Percentiles rank a stretch among this genome's conserved stretches.
phyloP scores from a whole-genome alignment of 2,113 vertebrate genomes.

The Hypomesus transpacificus region DNA sequence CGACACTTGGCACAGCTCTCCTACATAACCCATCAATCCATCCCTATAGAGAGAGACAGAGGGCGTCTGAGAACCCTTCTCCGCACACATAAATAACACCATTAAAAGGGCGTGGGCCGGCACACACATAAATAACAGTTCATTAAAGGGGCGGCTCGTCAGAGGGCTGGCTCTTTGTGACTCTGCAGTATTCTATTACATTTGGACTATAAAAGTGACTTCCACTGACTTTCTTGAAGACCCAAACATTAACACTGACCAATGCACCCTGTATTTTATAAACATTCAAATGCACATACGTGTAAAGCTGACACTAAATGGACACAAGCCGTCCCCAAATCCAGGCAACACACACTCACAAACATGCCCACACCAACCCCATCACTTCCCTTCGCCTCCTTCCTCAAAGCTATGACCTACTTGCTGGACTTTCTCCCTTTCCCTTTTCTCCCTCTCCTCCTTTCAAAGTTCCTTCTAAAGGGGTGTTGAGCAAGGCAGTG shows the following conservation, averaged over 20 bases:
- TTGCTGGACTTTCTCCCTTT: slow-evolving; percentile 33
- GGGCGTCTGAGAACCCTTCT: not conserved
- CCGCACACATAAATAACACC: slow-evolving; percentile 7
- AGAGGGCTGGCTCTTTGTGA: slow-evolving; percentile 7
- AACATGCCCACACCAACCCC: not conserved
- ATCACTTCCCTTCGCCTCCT: slow-evolving; percentile 16
- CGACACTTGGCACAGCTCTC: slow-evolving; percentile 7
- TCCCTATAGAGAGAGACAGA: not conserved
- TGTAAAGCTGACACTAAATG: not conserved
- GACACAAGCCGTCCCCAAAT: not conserved
- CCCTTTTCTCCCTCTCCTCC: slow-evolving; percentile 34
- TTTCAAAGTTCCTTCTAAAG: slow-evolving; percentile 49
- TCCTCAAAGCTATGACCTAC: slow-evolving; percentile 52
- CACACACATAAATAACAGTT: not conserved
- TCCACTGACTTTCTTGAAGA: not conserved
- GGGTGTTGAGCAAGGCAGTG: slow-evolving; percentile 35
- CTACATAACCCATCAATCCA: not conserved
- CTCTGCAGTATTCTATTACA: not conserved
- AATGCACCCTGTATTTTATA: no score
- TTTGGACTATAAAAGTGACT: not conserved
- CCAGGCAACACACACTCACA: not conserved
- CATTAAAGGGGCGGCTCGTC: not conserved
- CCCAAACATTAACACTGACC: not conserved
- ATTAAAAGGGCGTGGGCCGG: not conserved
- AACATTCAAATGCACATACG: no score